Conservation (phyloP, 2,113 vertebrate genomes). For the Daboia siamensis region DNA sequence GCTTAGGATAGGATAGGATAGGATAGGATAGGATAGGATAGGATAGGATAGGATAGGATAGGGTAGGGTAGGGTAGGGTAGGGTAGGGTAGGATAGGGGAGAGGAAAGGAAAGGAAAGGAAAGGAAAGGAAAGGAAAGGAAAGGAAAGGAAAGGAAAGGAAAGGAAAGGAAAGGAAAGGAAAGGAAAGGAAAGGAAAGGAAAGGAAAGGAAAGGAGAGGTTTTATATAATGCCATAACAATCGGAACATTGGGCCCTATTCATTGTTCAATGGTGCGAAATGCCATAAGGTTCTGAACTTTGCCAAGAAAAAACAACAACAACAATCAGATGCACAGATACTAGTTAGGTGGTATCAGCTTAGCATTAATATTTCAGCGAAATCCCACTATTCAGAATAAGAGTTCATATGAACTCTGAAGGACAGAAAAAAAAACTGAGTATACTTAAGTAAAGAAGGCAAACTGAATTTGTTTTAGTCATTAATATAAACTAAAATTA, state of each 20-base stretch:
- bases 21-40: no score
- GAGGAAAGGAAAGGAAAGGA: no score
- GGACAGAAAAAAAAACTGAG: neutral
- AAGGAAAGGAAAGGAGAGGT: neutral
- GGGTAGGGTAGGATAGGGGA: no score
- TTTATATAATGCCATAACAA: neutral
- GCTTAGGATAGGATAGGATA: neutral
- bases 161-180: no score
- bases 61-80: no score
- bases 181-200: no score
- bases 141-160: fast-evolving
- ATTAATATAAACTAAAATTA: neutral
- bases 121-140: neutral
- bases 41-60: no score
- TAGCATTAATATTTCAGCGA: neutral
- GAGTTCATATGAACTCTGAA: neutral
- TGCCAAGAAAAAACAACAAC: neutral
- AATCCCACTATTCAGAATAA: neutral
- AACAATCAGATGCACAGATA: neutral
- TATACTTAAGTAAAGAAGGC: neutral
- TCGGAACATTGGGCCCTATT: neutral
- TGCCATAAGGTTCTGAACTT: neutral
- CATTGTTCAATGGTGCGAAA: neutral
- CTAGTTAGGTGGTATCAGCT: neutral
- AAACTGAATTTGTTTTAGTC: neutral